A percentile compares a stretch with the other conserved stretches of the same genome.
These are phyloP conservation scores for Torymus auratus DNA, from an alignment of 2,888 invertebrate genomes.

Conservation along the genomic window DNA sequence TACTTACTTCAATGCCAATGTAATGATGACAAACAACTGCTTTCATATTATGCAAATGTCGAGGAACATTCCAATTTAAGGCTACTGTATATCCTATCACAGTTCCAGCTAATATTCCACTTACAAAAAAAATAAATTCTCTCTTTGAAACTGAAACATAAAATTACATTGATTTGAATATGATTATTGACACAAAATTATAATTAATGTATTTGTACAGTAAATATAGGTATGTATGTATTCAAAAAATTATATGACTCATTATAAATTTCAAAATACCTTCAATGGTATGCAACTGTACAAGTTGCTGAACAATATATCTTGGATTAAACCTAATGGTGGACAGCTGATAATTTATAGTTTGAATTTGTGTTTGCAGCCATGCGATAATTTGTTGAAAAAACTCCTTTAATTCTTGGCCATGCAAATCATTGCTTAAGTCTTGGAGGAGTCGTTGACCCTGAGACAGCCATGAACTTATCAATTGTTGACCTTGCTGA, in stretches of 20 bases:
- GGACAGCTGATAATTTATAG: constrained; percentile 59
- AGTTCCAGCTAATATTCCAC: constrained; percentile 76
- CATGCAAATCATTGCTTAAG: constrained; percentile 64
- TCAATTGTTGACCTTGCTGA: constrained; percentile 70
- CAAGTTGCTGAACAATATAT: constrained; percentile 67
- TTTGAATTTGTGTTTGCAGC: constrained; percentile 65
- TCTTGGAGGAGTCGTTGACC: constrained; percentile 63
- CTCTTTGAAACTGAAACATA: constrained; percentile 74
- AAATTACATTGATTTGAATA: too few species aligned
- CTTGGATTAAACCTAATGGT: constrained; percentile 64
- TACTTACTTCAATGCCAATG: constrained; percentile 76
- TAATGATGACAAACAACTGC: constrained; percentile 77
- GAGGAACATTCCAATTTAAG: constrained; percentile 69
- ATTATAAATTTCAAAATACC: constrained; percentile 61
- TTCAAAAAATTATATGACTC: constrained; percentile 1
- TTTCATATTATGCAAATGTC: constrained; percentile 76
- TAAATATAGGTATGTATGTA: too few species aligned
- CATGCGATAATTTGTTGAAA: constrained; percentile 61
- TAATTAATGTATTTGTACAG: too few species aligned
- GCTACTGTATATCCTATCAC: constrained; percentile 76
- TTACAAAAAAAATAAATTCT: constrained; percentile 76
- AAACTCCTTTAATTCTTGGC: constrained; percentile 65
- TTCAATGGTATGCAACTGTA: constrained; percentile 61
- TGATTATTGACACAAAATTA: too few species aligned
- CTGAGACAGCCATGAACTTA: constrained; percentile 63